These are phyloP conservation scores for Ptychobarbus kaznakovi DNA, from an alignment of 2,797 vertebrate species.

Conservation along the genomic window DNA sequence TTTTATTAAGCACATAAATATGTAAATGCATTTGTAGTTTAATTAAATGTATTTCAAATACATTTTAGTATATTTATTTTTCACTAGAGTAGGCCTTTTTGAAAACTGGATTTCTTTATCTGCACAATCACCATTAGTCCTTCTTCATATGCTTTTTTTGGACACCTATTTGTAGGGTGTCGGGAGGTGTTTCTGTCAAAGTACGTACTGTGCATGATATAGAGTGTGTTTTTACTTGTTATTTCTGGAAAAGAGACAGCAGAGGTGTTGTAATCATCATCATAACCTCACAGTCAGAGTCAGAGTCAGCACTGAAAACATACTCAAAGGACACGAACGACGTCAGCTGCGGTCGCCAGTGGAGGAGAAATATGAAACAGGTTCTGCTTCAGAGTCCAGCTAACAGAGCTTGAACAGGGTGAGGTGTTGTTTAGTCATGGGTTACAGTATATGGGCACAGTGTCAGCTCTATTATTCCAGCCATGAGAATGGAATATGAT, in stretches of 20 bases:
- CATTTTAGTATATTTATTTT: background rate
- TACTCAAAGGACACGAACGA: slow-evolving; percentile 36
- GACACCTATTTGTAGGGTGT: background rate
- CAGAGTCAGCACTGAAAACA: slow-evolving; percentile 29
- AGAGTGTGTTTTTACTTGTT: background rate
- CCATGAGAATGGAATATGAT: slow-evolving; percentile 47
- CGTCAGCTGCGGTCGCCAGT: slow-evolving; percentile 4
- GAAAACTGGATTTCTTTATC: background rate
- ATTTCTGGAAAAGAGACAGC: slow-evolving; percentile 19
- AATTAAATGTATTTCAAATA: no score
- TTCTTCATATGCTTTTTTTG: background rate
- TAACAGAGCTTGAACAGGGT: slow-evolving; percentile 46
- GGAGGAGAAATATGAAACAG: slow-evolving; percentile 27
- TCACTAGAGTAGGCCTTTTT: no score
- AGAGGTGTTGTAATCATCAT: slow-evolving; percentile 35
- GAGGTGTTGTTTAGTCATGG: slow-evolving; percentile 33
- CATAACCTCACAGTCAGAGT: slow-evolving; percentile 24
- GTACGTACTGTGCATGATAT: background rate
- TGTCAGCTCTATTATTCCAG: slow-evolving; percentile 32
- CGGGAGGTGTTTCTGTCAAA: background rate
- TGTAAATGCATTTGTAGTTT: no score
- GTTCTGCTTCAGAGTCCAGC: slow-evolving; percentile 48
- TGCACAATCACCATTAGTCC: background rate
- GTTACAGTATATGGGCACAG: slow-evolving; percentile 26
- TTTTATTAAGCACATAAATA: background rate